Percentiles rank a stretch among this genome's conserved stretches.
phyloP scores from a whole-genome alignment of 2,888 invertebrate genomes.

The Cotesia congregata region DNA sequence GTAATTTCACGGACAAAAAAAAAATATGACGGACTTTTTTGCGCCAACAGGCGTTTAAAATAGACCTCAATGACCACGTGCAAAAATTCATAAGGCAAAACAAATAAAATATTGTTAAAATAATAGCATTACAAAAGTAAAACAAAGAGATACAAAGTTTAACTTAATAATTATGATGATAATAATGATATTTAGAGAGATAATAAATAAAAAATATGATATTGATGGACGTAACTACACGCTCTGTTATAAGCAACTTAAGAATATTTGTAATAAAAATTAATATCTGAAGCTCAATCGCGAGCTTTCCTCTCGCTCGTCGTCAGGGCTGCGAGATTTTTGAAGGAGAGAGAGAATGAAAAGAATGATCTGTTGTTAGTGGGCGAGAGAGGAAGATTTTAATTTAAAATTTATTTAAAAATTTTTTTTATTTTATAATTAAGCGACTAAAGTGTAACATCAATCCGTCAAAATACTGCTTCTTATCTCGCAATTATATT shows the following conservation, averaged over 20 bases:
- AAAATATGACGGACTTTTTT: constrained; percentile 49
- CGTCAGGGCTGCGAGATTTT: constrained; percentile 33
- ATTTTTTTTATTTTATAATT: not conserved
- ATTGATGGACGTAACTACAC: not conserved
- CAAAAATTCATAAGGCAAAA: constrained; percentile 31
- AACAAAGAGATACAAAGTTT: constrained; percentile 30
- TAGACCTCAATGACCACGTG: constrained; percentile 34
- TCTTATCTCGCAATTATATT: constrained; percentile 32
- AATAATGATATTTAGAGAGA: constrained; percentile 4
- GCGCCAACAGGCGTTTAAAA: constrained; percentile 44
- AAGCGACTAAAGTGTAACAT: constrained; percentile 46
- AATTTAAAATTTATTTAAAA: constrained; percentile 41
- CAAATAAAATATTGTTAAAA: too few species aligned
- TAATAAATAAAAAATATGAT: constrained; percentile 4
- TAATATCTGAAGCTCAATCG: constrained; percentile 37
- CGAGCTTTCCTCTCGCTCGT: constrained; percentile 45
- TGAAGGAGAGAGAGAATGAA: constrained; percentile 34
- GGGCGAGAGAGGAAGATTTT: constrained; percentile 39
- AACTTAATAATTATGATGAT: constrained; percentile 21
- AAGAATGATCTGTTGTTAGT: constrained; percentile 31
- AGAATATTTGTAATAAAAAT: constrained; percentile 31
- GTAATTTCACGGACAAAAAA: constrained; percentile 12
- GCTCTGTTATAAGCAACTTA: not conserved
- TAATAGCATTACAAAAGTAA: constrained; percentile 20
- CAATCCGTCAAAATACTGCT: constrained; percentile 40